These are phyloP conservation scores for Scaptomyza flava DNA, from an alignment of 2,888 invertebrate genomes.

Conservation along the genomic window DNA sequence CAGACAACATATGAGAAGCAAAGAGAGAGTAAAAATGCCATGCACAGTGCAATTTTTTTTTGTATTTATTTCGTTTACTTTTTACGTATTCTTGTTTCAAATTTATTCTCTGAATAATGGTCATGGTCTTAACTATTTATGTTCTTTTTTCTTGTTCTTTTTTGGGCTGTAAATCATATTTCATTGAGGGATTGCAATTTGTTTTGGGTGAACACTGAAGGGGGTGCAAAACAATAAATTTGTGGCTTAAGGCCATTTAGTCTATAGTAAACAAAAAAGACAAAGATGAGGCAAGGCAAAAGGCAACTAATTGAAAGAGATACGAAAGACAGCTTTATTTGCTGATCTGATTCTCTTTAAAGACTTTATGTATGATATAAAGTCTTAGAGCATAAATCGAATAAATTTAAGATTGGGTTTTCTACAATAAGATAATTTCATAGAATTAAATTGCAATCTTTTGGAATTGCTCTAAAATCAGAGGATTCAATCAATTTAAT, in stretches of 20 bases:
- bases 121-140: conserved; percentile 34
- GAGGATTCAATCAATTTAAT: too few relatives aligned
- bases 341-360: too few relatives aligned
- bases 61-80: conserved; percentile 35
- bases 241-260: conserved; percentile 27
- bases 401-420: neutral
- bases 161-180: conserved; percentile 51
- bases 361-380: too few relatives aligned
- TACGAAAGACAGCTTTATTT: neutral
- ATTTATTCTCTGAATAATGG: conserved; percentile 55
- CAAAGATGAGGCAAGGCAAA: neutral
- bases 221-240: conserved; percentile 43
- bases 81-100: conserved; percentile 34
- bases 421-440: too few relatives aligned
- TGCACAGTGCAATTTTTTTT: conserved; percentile 42
- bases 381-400: too few relatives aligned
- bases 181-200: conserved; percentile 34
- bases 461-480: too few relatives aligned
- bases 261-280: conserved; percentile 30
- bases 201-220: conserved; percentile 7
- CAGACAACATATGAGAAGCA: conserved; percentile 1
- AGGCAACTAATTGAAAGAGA: neutral
- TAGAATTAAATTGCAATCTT: too few relatives aligned
- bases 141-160: conserved; percentile 11
- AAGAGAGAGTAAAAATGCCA: conserved; percentile 9